Percentiles rank a stretch among this genome's conserved stretches.
Evolutionary conservation across 2,113 vertebrate genomes (phyloP).

Genomic region (Dromas ardeola): DNA sequence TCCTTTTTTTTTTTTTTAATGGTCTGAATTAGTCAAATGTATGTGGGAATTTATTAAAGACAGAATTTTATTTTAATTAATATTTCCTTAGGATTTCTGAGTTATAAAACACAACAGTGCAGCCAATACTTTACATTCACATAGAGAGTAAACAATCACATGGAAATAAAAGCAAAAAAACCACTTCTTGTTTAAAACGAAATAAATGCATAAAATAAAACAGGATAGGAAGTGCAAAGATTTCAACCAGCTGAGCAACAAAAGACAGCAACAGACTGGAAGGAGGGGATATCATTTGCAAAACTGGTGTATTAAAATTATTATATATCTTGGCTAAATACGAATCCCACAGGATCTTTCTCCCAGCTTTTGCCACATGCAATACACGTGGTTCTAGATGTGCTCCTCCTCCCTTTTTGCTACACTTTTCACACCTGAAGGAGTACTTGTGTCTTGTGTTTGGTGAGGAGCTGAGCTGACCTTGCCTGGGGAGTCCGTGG

Average conservation of each 20-base stretch:
- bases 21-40: not conserved
- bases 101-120: not conserved
- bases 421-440: not conserved
- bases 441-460: too few relatives aligned
- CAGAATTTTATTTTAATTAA: not conserved
- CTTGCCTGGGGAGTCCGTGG: fast-evolving
- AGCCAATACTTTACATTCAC: not conserved
- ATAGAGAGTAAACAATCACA: not conserved
- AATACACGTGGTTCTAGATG: fast-evolving
- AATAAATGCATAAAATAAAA: not conserved
- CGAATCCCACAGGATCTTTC: not conserved
- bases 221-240: not conserved
- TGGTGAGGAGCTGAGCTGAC: not conserved
- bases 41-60: not conserved
- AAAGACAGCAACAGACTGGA: not conserved
- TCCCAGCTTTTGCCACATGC: not conserved
- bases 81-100: not conserved
- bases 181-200: not conserved
- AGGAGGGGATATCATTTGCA: not conserved
- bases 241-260: not conserved
- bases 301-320: not conserved
- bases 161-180: not conserved
- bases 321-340: not conserved
- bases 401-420: not conserved
- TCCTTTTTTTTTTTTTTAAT: not conserved